Conservation (phyloP, 2,113 vertebrate species). For the Cichladusa arquata region DNA sequence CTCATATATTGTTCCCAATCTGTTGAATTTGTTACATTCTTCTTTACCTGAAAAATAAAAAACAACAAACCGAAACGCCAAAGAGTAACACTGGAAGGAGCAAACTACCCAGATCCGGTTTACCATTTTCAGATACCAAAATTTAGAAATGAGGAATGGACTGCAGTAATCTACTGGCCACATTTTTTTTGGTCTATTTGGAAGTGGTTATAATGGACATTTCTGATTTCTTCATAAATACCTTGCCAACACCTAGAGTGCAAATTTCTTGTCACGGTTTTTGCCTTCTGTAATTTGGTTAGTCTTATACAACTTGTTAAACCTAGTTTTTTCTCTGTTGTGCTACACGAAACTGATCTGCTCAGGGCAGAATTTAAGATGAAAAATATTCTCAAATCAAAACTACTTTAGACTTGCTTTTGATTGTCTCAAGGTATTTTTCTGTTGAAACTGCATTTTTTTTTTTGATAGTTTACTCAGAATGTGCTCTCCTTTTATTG, state of each 20-base stretch:
- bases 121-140: neutral
- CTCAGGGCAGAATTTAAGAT: neutral
- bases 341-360: neutral
- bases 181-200: neutral
- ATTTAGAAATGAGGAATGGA: neutral
- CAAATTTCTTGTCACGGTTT: neutral
- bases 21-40: neutral
- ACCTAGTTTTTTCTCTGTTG: neutral
- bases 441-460: neutral
- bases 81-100: neutral
- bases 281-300: neutral
- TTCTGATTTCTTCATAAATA: neutral
- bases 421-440: neutral
- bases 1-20: neutral
- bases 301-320: neutral
- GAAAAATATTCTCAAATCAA: conserved; percentile 25
- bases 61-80: neutral
- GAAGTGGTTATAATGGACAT: neutral
- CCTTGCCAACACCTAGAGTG: neutral
- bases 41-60: neutral
- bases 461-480: neutral
- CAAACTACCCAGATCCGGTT: neutral
- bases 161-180: neutral
- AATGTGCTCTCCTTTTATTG: neutral
- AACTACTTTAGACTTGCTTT: conserved; percentile 1